Base-by-base conservation (phyloP, 2,888 invertebrate genomes). In the Drosophila eohydei region DNA sequence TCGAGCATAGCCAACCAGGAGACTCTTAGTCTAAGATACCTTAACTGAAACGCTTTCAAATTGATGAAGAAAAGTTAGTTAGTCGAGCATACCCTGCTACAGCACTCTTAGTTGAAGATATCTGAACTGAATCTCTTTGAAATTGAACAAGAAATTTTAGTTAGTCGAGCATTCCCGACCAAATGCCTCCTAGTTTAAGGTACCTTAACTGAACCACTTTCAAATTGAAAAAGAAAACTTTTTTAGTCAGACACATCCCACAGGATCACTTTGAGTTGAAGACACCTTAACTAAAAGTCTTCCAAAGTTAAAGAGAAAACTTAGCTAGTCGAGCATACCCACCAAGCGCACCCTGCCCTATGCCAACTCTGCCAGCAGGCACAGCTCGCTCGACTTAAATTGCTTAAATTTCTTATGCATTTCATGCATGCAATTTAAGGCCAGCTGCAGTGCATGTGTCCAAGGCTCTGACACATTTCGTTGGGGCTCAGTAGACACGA, bases 341-440 rank as follows among this genome's bases (percentile, higher is more conserved):
- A 16, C 16, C 6, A 0, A 11, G 2, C 4, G 9, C n/a, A 48
- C 8, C 36, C 2, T 5, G 16, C 11, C 21, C n/a, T 21, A 34
- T 40, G 6, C 36, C 28, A 21, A 14, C 44, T 46, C n/a, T 40
- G 21, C 21, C 21, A 21, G 21, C 21, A 21, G 21, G 21, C 48
- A 12, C 5, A 48, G 54, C 30, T 34, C 28, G 28, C 14, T 12
- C 16, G 40, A 46, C 52, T 65, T 40, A 38, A 50, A 56, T 64
- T 65, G 57, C 66, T 54, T 21, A 30, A 44, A 54, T 41, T 61
- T 41, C 68, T 52, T 68, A 81, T 83, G 86, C 71, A 80, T 81
- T 83, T 77, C 83, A 77, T 83, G 87, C 70, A 86, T 80, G 81
- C 71, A 75, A 83, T 80, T 79, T 85, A 77, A 71, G 78, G 52